Base-by-base conservation (phyloP, 2,888 invertebrate genomes). In the Tetragonula carbonaria region DNA sequence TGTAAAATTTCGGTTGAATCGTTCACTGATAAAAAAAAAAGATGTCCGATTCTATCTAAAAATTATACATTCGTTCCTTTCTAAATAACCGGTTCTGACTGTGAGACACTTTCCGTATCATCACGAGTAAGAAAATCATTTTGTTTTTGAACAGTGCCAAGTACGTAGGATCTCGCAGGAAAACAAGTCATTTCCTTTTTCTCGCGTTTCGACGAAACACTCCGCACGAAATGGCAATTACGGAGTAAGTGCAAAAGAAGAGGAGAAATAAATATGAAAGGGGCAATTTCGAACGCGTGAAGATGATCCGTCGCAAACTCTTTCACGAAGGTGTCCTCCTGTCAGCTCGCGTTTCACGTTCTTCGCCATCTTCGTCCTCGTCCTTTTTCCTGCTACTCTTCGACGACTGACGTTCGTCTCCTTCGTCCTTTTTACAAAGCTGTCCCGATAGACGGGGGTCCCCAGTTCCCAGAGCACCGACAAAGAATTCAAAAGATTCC, bases 401-500 rank as follows among this genome's bases (percentile, higher is more conserved):
- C 3, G 8, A 45, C 45, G 45, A 45, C 45, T 53, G 8, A 33
- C 77, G 67, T 57, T 38, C 81, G 53, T 62, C 66, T 67, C 67
- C 66, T 70, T 82, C 81, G 65, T 71, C 70, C 84, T 76, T 74
- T 76, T 78, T 71, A 84, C 80, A 86, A 84, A 84, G 87, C 68
- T 86, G 76, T 66, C 77, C 74, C 62, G 84, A 79, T 86, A 79
- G 83, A 65, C 83, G 74, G 53, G 76, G 74, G 72, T 55, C 66
- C 66, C 45, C 51, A 71, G 78, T 90, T 89, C 86, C 78, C 87
- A 84, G 77, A 82, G 66, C n/a, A 73, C 86, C 80, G 86, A 86
- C 87, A 83, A 91, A 88, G 90, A 91, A 91, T 90, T 89, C 86
- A 78, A 89, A 89, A 86, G 90, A 90, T 89, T 86, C 83, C 57